Percentiles rank a stretch among this genome's conserved stretches.
phyloP scores from a whole-genome alignment of 2,888 invertebrate species.

The Torymus texanus region DNA sequence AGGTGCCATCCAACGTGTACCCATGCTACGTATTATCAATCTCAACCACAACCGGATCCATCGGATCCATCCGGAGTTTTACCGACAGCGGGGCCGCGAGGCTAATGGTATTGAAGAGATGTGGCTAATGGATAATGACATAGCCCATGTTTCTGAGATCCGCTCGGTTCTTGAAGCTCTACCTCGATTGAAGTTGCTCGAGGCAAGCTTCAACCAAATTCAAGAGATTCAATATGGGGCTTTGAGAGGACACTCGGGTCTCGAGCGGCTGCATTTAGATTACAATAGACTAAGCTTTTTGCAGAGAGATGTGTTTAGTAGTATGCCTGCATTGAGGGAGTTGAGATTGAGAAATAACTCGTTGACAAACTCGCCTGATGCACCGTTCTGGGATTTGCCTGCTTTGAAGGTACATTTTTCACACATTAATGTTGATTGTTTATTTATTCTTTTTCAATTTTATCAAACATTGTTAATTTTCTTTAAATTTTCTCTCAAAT shows the following conservation, averaged over 20 bases:
- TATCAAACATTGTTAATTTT: too few relatives aligned
- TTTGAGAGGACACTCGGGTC: slow-evolving; percentile 85
- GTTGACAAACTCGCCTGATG: slow-evolving; percentile 82
- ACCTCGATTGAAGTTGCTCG: slow-evolving; percentile 86
- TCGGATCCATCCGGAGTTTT: slow-evolving; percentile 88
- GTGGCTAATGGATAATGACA: slow-evolving; percentile 85
- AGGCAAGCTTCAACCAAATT: slow-evolving; percentile 86
- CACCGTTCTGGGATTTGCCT: slow-evolving; percentile 90
- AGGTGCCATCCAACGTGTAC: slow-evolving; percentile 88
- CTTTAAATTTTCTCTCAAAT: too few relatives aligned
- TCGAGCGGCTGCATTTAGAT: slow-evolving; percentile 88
- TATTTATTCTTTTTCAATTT: background rate
- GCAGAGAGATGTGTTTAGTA: slow-evolving; percentile 87
- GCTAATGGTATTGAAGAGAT: slow-evolving; percentile 87
- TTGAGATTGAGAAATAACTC: slow-evolving; percentile 90
- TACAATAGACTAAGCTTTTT: slow-evolving; percentile 85
- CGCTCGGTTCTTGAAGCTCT: slow-evolving; percentile 85
- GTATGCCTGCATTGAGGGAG: slow-evolving; percentile 89
- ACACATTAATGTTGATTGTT: background rate
- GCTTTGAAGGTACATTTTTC: slow-evolving; percentile 79
- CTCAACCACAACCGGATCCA: slow-evolving; percentile 86
- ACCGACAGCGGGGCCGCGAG: slow-evolving; percentile 80
- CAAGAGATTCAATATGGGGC: slow-evolving; percentile 87
- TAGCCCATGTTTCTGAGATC: slow-evolving; percentile 85
- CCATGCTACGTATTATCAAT: slow-evolving; percentile 83